Percentiles rank a stretch among this genome's conserved stretches.
Conservation (phyloP, 2,797 vertebrate species). For the Eulemur rubriventer region DNA sequence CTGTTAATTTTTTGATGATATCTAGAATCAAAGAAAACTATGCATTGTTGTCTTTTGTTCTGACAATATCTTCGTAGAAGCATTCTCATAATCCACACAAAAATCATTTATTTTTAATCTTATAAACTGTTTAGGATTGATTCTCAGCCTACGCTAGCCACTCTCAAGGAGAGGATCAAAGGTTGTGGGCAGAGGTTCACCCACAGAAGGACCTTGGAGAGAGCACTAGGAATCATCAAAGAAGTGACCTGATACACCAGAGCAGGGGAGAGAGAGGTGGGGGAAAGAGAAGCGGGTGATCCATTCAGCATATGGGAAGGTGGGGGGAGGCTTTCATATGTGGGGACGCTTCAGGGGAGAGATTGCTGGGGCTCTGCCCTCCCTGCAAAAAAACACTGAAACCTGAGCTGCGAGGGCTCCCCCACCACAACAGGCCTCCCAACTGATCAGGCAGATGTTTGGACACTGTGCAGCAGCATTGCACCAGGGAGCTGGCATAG, state of each 20-base stretch:
- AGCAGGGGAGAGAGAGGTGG: background rate
- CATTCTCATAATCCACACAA: background rate
- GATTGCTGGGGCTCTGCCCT: background rate
- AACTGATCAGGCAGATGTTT: background rate
- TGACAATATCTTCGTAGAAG: background rate
- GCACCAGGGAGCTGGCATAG: background rate
- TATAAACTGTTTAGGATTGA: background rate
- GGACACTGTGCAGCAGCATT: background rate
- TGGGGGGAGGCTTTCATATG: no score
- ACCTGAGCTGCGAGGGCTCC: no score
- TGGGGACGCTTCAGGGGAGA: background rate
- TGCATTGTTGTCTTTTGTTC: background rate
- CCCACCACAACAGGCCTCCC: no score
- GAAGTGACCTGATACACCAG: background rate
- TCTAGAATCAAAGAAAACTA: background rate
- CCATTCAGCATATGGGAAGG: background rate
- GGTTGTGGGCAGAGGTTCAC: background rate
- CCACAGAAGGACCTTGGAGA: background rate
- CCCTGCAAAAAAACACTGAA: background rate
- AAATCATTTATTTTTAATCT: background rate
- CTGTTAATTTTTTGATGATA: background rate
- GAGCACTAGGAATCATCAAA: background rate
- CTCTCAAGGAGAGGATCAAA: background rate
- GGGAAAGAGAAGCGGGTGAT: background rate
- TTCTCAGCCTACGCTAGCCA: background rate